phyloP scores from a whole-genome alignment of 2,113 vertebrate species.

The Ictidomys tridecemlineatus region DNA sequence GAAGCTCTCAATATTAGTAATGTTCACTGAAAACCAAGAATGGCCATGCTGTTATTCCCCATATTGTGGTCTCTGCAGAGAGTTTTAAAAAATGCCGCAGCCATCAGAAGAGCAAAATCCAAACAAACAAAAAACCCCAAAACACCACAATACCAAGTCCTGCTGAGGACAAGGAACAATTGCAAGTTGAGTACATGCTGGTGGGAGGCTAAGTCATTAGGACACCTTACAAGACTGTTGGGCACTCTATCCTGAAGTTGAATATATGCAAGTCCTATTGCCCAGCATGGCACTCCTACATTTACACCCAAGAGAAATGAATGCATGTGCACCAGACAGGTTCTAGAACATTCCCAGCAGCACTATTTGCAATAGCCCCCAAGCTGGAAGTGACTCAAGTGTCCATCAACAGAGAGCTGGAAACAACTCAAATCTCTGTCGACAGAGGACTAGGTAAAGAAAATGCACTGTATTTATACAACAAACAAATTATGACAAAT shows the following conservation, averaged over 20 bases:
- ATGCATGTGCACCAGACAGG: background rate
- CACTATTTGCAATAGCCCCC: background rate
- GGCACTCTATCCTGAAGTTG: background rate
- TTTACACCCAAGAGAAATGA: background rate
- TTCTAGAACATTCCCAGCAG: background rate
- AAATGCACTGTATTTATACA: background rate
- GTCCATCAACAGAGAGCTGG: background rate
- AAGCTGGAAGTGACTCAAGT: background rate
- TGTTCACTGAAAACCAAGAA: background rate
- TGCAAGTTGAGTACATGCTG: background rate
- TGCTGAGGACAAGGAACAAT: background rate
- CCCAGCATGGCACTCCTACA: background rate
- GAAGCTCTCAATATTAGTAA: constrained; percentile 27
- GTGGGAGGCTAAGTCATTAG: background rate
- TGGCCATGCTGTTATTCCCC: background rate
- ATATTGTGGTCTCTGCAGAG: background rate
- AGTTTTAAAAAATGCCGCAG: background rate
- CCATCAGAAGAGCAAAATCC: background rate
- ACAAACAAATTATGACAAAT: background rate
- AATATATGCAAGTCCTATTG: background rate
- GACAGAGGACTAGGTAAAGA: constrained; percentile 2
- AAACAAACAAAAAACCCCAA: background rate
- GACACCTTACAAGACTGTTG: background rate
- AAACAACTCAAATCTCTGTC: background rate
- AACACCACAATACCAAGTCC: background rate